Conservation (phyloP, 2,113 vertebrate genomes). For the Aramus guarauna region DNA sequence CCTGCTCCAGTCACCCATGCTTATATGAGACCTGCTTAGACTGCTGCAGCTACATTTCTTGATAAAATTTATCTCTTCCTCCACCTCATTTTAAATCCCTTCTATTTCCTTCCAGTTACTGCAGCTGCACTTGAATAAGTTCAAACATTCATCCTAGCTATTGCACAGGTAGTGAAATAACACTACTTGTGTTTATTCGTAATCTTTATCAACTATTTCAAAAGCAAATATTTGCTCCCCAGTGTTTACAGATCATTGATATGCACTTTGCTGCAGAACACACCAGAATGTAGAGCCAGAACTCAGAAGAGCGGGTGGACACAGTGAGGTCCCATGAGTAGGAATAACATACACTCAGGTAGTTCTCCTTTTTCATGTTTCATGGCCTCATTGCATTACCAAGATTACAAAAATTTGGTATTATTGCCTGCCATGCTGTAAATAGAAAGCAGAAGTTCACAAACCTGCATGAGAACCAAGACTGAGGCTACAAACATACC, state of each 20-base stretch:
- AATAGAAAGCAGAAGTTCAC: slow-evolving; percentile 31
- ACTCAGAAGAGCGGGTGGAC: background rate
- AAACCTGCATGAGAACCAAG: background rate
- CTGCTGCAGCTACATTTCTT: background rate
- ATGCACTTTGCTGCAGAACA: background rate
- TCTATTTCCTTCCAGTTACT: background rate
- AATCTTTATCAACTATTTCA: background rate
- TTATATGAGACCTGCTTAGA: background rate
- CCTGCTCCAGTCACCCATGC: background rate
- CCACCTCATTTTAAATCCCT: background rate
- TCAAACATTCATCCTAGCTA: background rate
- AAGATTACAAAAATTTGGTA: background rate
- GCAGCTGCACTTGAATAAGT: background rate
- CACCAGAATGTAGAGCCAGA: background rate
- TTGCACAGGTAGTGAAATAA: background rate
- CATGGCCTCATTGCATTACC: background rate
- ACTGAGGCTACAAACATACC: background rate
- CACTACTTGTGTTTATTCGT: background rate
- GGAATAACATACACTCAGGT: background rate
- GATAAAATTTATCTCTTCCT: background rate
- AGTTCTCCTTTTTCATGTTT: background rate
- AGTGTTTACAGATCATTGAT: background rate
- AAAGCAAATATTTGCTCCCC: background rate
- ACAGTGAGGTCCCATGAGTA: background rate
- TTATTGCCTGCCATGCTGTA: background rate